phyloP scores from a whole-genome alignment of 2,888 invertebrate genomes.

The Dicroscelio sp. region DNA sequence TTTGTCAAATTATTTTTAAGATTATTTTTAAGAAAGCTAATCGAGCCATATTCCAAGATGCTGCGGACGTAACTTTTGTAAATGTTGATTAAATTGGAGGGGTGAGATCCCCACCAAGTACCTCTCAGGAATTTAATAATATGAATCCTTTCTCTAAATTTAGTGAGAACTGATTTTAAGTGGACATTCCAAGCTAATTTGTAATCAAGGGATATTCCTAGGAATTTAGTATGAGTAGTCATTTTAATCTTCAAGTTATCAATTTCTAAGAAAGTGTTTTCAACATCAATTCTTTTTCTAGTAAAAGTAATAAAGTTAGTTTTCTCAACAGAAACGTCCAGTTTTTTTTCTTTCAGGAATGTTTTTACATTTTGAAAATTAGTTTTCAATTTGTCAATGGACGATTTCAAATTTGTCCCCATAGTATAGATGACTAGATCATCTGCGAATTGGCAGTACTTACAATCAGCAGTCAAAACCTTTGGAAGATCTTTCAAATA shows the following conservation, averaged over 20 bases:
- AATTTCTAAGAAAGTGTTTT: too few relatives aligned
- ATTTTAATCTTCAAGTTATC: not conserved
- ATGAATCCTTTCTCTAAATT: constrained; percentile 40
- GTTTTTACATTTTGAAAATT: not conserved
- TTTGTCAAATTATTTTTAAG: not conserved
- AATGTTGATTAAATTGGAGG: constrained; percentile 1
- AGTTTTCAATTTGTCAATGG: not conserved
- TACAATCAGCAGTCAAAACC: not conserved
- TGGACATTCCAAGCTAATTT: constrained; percentile 57
- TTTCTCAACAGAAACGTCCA: not conserved
- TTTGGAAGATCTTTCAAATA: constrained; percentile 10
- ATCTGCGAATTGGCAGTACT: constrained; percentile 47
- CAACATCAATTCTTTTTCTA: not conserved
- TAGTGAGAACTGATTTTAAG: not conserved
- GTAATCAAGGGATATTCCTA: constrained; percentile 2
- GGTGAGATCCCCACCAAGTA: constrained; percentile 66
- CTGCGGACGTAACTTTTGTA: constrained; percentile 53
- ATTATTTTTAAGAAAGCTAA: not conserved
- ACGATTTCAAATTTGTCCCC: not conserved
- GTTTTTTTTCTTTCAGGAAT: not conserved
- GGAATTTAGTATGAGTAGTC: not conserved
- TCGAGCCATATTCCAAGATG: constrained; percentile 38
- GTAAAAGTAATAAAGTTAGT: not conserved
- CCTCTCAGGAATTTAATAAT: constrained; percentile 60
- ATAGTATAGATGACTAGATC: constrained; percentile 25